A percentile compares a stretch with the other conserved stretches of the same genome.
These are phyloP conservation scores for Rhinolophus sinicus DNA, from an alignment of 2,113 vertebrate species.

Conservation along the genomic window DNA sequence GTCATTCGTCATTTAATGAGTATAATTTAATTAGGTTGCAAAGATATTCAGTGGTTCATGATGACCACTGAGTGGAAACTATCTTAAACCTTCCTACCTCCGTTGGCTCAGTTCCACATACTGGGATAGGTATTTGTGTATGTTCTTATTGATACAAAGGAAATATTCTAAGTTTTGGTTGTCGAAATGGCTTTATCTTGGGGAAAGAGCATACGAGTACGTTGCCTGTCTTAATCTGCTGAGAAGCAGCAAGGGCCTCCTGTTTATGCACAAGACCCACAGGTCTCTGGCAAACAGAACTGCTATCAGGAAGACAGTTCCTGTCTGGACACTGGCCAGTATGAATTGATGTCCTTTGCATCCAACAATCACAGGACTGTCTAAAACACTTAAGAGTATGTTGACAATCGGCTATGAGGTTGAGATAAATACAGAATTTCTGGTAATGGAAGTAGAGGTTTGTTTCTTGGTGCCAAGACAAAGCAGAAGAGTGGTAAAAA, in stretches of 20 bases:
- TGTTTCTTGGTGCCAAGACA: background rate
- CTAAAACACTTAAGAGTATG: conserved; percentile 8
- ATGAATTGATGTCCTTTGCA: background rate
- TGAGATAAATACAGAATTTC: conserved; percentile 38
- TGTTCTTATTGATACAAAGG: background rate
- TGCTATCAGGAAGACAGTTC: background rate
- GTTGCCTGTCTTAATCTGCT: background rate
- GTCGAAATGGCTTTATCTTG: background rate
- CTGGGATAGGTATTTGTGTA: background rate
- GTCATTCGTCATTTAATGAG: conserved; percentile 1
- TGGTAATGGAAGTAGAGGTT: conserved; percentile 17
- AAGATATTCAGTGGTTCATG: background rate
- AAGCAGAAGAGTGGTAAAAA: background rate
- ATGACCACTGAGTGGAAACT: background rate
- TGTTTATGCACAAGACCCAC: background rate
- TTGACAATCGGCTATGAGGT: background rate
- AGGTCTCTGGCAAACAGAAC: background rate
- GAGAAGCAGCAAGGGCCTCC: background rate
- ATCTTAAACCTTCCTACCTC: background rate
- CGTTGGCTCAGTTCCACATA: background rate
- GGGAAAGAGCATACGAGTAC: too few species aligned
- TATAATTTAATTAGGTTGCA: background rate
- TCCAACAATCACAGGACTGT: conserved; percentile 13
- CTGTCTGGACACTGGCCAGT: conserved; percentile 19
- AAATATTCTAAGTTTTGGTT: background rate